Base-by-base conservation (phyloP, 1,140 invertebrate species). In the Drosophila biarmipes region DNA sequence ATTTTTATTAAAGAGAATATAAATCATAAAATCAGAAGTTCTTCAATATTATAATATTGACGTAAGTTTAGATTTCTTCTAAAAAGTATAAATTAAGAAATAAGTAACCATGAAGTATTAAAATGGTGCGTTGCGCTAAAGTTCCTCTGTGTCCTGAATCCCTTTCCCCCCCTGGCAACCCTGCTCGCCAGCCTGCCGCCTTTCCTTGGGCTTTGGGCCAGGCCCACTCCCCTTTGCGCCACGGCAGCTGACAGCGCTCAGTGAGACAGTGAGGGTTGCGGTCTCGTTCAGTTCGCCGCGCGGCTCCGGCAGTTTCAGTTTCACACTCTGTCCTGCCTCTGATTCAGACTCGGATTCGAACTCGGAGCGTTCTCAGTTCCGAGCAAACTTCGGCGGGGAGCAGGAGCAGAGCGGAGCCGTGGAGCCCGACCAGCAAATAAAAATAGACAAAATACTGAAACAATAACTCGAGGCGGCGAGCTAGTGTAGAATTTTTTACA, bases 251-350 rank as follows among this genome's bases (percentile, higher is more conserved):
- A 57, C 53, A 37, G 52, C 53, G 35, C 40, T 40, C 78, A 89
- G 78, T 86, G 82, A 87, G 82, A 58, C 78, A 89, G 78, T 86
- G 82, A 87, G 82, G 82, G 82, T 86, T 86, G 82, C 82, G 73
- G 73, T 78, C 73, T 87, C 74, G 62, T 78, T 68, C 57, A 78
- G 84, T 80, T 62, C 84, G 79, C 79, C 67, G 84, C 72, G 84
- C 63, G 67, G 63, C 72, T 79, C 63, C 67, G 59, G 46, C 66
- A 64, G 17, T 52, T 57, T 52, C 29, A 48, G 52, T 58, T 27
- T 24, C 24, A 24, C 3, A 4, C 5, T 24, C 24, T 24, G 24
- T 5, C 5, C 24, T 24, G 24, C 24, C 5, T 40, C 53, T 19
- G 40, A 19, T 19, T 43, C 15, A 43, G 40, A 11, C 11, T 43